Percentiles rank a stretch among this genome's conserved stretches.
Evolutionary conservation across 37 sponge, comb jelly and placozoan species (phyloP).

Genomic region (Aplysina aerophoba): DNA sequence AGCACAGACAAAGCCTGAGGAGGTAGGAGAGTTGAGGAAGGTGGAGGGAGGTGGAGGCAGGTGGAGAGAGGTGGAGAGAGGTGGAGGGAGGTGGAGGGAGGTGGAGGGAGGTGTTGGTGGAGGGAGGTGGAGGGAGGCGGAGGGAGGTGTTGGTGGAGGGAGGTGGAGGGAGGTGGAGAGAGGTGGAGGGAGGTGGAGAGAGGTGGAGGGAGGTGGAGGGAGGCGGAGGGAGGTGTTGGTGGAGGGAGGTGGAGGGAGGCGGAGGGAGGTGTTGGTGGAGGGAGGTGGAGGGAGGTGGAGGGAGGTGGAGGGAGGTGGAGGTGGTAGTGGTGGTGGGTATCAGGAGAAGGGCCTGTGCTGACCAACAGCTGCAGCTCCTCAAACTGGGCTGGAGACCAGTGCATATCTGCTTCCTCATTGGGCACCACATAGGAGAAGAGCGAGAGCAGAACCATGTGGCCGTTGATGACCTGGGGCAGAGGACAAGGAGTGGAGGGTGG

Average conservation of each 20-base stretch:
- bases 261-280: no score
- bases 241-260: not conserved
- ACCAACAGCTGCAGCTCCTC: slow-evolving; percentile 97
- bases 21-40: not conserved
- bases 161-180: no score
- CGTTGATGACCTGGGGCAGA: slow-evolving; percentile 67
- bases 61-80: not conserved
- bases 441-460: slow-evolving; percentile 65
- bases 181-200: not conserved
- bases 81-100: no score
- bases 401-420: slow-evolving; percentile 79
- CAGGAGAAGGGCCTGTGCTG: not conserved
- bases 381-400: slow-evolving; percentile 93
- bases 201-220: not conserved
- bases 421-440: slow-evolving; percentile 90
- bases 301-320: no score
- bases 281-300: no score
- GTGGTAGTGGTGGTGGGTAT: not conserved
- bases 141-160: no score
- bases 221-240: not conserved
- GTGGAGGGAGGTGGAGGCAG: no score
- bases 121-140: no score
- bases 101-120: no score
- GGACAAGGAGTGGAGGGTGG: not conserved
- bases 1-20: slow-evolving; percentile 89